These are phyloP conservation scores for Chamaea fasciata DNA, from an alignment of 2,113 vertebrate genomes.

Conservation along the genomic window DNA sequence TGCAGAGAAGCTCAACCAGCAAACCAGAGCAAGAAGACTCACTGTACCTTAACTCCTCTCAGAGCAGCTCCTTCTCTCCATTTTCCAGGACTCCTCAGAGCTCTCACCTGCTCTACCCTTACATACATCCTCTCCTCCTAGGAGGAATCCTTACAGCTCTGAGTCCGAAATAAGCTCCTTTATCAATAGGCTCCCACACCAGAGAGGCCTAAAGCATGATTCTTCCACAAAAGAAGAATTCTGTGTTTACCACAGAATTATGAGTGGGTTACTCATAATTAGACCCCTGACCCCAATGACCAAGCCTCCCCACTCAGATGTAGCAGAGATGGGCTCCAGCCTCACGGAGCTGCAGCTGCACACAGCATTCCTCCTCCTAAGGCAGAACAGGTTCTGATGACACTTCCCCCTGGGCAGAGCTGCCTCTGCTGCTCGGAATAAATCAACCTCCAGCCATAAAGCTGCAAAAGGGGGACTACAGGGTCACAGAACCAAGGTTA, in stretches of 20 bases:
- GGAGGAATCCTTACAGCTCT: neutral
- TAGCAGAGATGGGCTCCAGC: neutral
- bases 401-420: neutral
- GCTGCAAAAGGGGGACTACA: neutral
- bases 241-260: neutral
- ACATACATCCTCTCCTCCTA: neutral
- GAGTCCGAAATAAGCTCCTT: neutral
- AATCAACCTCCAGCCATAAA: neutral
- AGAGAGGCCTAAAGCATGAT: neutral
- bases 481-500: neutral
- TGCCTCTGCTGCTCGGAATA: neutral
- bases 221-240: neutral
- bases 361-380: neutral
- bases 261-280: too few relatives aligned
- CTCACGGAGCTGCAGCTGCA: neutral
- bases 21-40: neutral
- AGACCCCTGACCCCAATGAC: neutral
- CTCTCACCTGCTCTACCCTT: fast-evolving
- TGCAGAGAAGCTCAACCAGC: neutral
- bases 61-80: neutral
- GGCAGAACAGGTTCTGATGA: neutral
- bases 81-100: neutral
- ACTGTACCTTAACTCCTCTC: neutral
- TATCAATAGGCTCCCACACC: neutral
- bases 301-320: neutral